These are phyloP conservation scores for Lepus americanus DNA, from an alignment of 2,113 vertebrate species.

Conservation along the genomic window DNA sequence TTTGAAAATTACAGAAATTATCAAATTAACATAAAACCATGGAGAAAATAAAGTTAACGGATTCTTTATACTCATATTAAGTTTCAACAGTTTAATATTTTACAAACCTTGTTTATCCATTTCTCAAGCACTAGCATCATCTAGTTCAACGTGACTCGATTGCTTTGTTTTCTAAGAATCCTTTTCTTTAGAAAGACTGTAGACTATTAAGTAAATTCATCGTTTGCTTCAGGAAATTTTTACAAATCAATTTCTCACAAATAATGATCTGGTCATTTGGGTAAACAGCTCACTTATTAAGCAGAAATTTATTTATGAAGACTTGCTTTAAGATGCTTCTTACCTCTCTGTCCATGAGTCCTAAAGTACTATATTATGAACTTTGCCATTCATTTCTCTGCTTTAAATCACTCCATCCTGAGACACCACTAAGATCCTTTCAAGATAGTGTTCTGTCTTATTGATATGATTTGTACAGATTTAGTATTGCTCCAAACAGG, in stretches of 20 bases:
- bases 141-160: constrained; percentile 29
- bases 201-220: constrained; percentile 53
- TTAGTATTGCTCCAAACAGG: background rate
- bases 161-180: background rate
- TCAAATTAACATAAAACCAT: constrained; percentile 2
- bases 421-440: background rate
- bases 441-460: background rate
- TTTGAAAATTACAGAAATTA: constrained; percentile 13
- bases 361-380: constrained; percentile 29
- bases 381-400: background rate
- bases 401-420: background rate
- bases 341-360: background rate
- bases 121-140: constrained; percentile 34
- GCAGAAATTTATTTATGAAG: constrained; percentile 27
- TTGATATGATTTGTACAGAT: constrained; percentile 46
- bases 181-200: constrained; percentile 35
- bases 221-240: constrained; percentile 24
- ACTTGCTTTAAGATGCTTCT: background rate
- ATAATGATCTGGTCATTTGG: constrained; percentile 2
- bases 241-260: constrained; percentile 39
- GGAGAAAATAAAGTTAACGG: constrained; percentile 46
- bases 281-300: constrained; percentile 33
- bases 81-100: constrained; percentile 22
- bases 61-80: background rate
- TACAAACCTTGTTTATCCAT: constrained; percentile 33